Conservation (phyloP, 2,888 invertebrate species). For the Platerodrilus igneus region DNA sequence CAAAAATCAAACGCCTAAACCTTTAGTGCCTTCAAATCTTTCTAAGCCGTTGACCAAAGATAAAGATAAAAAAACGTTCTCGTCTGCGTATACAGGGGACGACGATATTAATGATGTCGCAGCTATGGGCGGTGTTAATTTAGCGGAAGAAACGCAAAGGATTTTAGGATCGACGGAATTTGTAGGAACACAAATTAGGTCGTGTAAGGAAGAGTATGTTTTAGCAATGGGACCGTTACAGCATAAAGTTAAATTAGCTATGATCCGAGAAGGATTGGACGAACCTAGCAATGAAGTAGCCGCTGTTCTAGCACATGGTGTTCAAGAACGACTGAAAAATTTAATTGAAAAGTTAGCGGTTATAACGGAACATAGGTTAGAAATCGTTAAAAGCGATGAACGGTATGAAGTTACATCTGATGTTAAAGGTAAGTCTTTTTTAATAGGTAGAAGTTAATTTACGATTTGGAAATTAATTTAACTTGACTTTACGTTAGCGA, state of each 20-base stretch:
- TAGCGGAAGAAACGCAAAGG: constrained; percentile 92
- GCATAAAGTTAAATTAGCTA: constrained; percentile 69
- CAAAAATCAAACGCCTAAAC: constrained; percentile 51
- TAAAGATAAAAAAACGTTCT: constrained; percentile 67
- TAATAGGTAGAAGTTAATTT: too few relatives aligned
- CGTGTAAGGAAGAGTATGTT: constrained; percentile 90
- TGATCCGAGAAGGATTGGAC: constrained; percentile 73
- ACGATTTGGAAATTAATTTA: too few relatives aligned
- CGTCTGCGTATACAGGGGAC: constrained; percentile 55
- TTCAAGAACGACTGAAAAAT: constrained; percentile 88
- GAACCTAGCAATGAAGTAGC: constrained; percentile 85
- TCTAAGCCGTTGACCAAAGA: constrained; percentile 64
- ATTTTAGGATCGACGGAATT: constrained; percentile 81
- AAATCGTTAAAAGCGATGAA: constrained; percentile 84
- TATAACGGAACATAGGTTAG: constrained; percentile 91
- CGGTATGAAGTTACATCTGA: constrained; percentile 69
- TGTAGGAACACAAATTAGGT: constrained; percentile 72
- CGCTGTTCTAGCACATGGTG: constrained; percentile 86
- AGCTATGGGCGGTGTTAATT: constrained; percentile 97
- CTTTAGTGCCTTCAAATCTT: constrained; percentile 52
- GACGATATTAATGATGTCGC: constrained; percentile 99
- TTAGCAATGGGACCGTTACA: constrained; percentile 74
- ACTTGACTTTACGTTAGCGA: too few relatives aligned
- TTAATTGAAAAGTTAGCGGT: constrained; percentile 86
- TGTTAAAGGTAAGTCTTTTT: constrained; percentile 60